Evolutionary conservation across 37 sponge, comb jelly and placozoan species (phyloP).

Genomic region (Theonella swinhoei): DNA sequence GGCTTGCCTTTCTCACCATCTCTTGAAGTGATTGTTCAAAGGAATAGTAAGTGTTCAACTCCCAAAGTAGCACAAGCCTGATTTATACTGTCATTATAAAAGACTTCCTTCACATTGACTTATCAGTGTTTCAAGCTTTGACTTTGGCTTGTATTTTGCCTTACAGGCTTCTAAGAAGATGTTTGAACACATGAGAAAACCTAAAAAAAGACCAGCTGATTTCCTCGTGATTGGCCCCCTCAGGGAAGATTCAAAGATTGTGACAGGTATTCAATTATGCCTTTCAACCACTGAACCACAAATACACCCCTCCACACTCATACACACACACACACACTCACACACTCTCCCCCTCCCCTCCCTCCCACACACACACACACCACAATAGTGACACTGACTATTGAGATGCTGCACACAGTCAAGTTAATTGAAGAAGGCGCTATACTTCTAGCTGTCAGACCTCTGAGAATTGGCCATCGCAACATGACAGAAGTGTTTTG

Average conservation of each 20-base stretch:
- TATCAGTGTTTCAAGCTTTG: no score
- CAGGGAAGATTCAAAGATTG: conserved; percentile 20
- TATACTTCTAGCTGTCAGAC: conserved; percentile 33
- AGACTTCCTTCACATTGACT: no score
- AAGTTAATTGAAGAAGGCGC: conserved; percentile 1
- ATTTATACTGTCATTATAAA: no score
- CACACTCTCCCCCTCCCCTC: no score
- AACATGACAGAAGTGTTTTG: background rate
- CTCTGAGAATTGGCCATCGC: conserved; percentile 21
- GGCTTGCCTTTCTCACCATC: no score
- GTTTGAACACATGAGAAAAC: background rate
- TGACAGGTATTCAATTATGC: conserved; percentile 4
- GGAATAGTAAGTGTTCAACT: background rate
- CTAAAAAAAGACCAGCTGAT: background rate
- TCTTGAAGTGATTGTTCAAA: no score
- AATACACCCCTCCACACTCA: no score
- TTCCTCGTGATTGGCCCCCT: conserved; percentile 47
- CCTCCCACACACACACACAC: no score
- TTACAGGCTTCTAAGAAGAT: background rate
- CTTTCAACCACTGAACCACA: background rate
- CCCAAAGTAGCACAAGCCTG: no score
- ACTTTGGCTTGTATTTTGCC: background rate
- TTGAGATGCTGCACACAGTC: background rate
- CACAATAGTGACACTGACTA: conserved; percentile 21
- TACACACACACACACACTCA: no score